A percentile compares a stretch with the other conserved stretches of the same genome.
These are phyloP conservation scores for Dromaius novaehollandiae DNA, from an alignment of 2,113 vertebrate genomes.

Conservation along the genomic window DNA sequence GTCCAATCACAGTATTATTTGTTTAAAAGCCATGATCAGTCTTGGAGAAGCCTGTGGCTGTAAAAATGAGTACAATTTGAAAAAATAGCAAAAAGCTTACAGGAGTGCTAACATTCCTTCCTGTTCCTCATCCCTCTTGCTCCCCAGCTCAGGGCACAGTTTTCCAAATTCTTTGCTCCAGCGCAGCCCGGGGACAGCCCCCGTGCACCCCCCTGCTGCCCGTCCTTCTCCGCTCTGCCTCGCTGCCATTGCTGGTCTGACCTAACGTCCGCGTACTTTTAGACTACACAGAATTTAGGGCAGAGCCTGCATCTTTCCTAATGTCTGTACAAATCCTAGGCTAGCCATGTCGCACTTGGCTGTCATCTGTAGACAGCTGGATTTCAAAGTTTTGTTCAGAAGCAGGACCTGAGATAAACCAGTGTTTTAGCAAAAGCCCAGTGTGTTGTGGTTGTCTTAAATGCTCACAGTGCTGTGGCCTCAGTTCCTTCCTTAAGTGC, in stretches of 20 bases:
- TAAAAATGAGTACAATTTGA: not conserved
- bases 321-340: not conserved
- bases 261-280: not conserved
- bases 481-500: too few species aligned
- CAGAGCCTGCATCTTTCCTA: not conserved
- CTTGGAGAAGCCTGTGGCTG: not conserved
- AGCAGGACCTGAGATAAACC: not conserved
- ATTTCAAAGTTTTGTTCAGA: not conserved
- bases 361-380: not conserved
- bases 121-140: not conserved
- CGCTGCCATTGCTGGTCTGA: not conserved
- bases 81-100: not conserved
- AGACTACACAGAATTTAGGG: not conserved
- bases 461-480: too few species aligned
- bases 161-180: not conserved
- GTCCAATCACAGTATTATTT: slow-evolving; percentile 52
- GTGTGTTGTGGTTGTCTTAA: too few species aligned
- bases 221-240: not conserved
- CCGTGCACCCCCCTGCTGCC: not conserved
- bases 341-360: not conserved
- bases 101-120: not conserved
- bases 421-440: not conserved
- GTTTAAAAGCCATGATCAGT: slow-evolving; percentile 49
- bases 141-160: not conserved
- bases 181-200: fast-evolving